Evolutionary conservation across 2,113 vertebrate species (phyloP).

Genomic region (Alaudala cheleensis): DNA sequence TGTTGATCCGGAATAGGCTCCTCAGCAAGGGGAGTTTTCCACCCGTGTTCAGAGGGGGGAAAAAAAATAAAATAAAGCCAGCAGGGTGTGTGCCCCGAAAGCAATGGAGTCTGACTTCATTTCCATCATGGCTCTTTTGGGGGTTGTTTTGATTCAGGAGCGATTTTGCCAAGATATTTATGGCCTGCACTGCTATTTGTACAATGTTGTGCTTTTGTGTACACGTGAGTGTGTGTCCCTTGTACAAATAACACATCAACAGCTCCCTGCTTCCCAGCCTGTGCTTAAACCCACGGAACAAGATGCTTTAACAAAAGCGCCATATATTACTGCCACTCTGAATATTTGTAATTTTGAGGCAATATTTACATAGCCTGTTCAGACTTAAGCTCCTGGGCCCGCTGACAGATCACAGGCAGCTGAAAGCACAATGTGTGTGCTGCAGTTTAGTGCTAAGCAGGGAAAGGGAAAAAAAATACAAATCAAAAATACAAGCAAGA

Average conservation of each 20-base stretch:
- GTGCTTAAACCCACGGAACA: slow-evolving; percentile 60
- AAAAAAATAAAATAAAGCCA: background rate
- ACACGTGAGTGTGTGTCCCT: slow-evolving; percentile 22
- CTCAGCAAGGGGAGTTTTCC: slow-evolving; percentile 49
- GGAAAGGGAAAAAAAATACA: background rate
- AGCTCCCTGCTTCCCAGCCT: background rate
- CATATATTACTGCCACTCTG: slow-evolving; percentile 54
- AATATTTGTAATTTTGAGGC: slow-evolving; percentile 66
- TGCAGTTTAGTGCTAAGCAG: slow-evolving; percentile 38
- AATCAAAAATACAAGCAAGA: slow-evolving; percentile 5
- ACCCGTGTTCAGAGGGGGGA: background rate
- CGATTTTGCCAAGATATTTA: slow-evolving; percentile 58
- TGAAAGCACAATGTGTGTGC: background rate
- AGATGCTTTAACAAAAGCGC: slow-evolving; percentile 56
- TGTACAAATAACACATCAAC: slow-evolving; percentile 32
- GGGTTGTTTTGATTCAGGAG: slow-evolving; percentile 52
- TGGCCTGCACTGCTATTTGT: slow-evolving; percentile 42
- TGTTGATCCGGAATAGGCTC: slow-evolving; percentile 63
- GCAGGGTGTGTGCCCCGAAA: background rate
- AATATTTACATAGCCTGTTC: slow-evolving; percentile 60
- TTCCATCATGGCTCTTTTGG: slow-evolving; percentile 27
- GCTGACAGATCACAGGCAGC: slow-evolving; percentile 30
- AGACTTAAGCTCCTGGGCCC: slow-evolving; percentile 2
- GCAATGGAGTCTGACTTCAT: slow-evolving; percentile 17
- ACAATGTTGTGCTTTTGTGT: slow-evolving; percentile 34